Conservation (phyloP, 2,113 vertebrate species). For the Accipiter virgatus region DNA sequence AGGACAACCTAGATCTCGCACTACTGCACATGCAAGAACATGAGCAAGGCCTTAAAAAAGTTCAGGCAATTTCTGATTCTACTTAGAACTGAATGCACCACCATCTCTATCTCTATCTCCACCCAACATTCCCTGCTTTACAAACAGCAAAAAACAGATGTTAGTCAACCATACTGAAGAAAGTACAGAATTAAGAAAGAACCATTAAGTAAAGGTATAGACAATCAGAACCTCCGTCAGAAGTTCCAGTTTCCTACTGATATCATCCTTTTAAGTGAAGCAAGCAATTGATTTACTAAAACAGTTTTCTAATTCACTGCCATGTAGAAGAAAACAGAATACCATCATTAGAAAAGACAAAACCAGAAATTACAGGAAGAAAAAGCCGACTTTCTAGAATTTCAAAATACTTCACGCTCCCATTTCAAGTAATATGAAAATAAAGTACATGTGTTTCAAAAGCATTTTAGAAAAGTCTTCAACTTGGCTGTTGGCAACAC, state of each 20-base stretch:
- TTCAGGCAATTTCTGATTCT: neutral
- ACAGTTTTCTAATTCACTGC: neutral
- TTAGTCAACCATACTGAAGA: neutral
- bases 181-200: neutral
- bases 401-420: neutral
- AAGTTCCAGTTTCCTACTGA: neutral
- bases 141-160: neutral
- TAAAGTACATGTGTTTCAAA: neutral
- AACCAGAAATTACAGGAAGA: neutral
- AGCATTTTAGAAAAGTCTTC: neutral
- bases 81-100: neutral
- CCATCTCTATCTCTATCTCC: neutral
- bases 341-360: neutral
- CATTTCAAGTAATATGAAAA: neutral
- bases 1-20: neutral
- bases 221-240: neutral
- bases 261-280: neutral
- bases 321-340: neutral
- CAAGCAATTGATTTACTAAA: neutral
- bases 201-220: neutral
- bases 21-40: neutral
- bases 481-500: neutral
- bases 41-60: neutral
- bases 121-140: neutral
- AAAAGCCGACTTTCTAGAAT: neutral